Base-by-base conservation (phyloP, 1,140 invertebrate species). In the Anagrus nilaparvatae region DNA sequence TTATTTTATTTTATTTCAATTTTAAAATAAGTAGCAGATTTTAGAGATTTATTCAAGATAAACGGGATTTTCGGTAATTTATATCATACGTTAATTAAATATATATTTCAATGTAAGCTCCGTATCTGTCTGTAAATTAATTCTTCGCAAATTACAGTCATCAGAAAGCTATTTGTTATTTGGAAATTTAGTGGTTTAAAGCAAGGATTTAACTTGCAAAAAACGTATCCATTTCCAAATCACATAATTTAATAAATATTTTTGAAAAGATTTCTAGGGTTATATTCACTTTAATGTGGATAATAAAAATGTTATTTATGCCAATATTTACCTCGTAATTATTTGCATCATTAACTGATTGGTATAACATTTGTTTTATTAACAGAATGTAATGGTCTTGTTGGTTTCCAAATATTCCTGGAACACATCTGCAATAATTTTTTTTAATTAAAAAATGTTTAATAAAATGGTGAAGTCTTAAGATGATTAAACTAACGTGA, bases 391-490 rank as follows among this genome's bases (percentile, higher is more conserved):
- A 93, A 56, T 89, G 82, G 38, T 76, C 72, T 66, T 97, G 91
- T 60, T 95, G 87, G 60, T 93, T 94, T 18, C 94, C 95, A 77
- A 98, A 98, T 21, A 97, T 84, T 28, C 90, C 87, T 42, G 96
- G 95, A 14, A 97, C 89, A 57, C 85, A 82, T 46, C 87, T 90
- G 59, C 34, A 65, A 52, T 51, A 46, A 50, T 35, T 40, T 21
- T 47, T 27, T 17, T 29, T 44, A 52, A 45, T 45, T 23, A 39
- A n/a, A 44, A 47, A 42, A 33, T 33, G 13, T 18, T 7, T 33
- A 5, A 30, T 5, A 30, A 30, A 30, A 5, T n/a, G 5, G n/a
- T 30, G 29, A 30, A 30, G 24, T 27, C 12, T 7, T 27, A 27
- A 27, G 40, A 27, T 31, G 12, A 27, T 25, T 39, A 3, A 50